phyloP scores from a whole-genome alignment of 2,888 invertebrate species.

The Lepidocyrtoides sp. region DNA sequence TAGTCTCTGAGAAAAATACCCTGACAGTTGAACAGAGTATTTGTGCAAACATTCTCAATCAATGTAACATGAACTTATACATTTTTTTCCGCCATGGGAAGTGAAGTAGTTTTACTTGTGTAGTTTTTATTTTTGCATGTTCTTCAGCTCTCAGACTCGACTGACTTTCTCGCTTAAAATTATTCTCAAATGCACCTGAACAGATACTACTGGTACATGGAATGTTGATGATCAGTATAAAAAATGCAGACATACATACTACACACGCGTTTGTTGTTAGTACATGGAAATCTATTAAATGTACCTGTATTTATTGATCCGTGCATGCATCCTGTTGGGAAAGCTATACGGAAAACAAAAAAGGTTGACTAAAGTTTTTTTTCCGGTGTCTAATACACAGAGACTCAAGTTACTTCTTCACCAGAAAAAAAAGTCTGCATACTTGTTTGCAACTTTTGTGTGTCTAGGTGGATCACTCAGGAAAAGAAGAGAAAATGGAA shows the following conservation, averaged over 20 bases:
- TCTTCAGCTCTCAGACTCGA: no score
- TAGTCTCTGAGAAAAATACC: not conserved
- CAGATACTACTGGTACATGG: no score
- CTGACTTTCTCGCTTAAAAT: constrained; percentile 5
- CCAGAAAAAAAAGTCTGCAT: not conserved
- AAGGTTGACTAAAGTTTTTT: constrained; percentile 9
- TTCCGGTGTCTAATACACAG: not conserved
- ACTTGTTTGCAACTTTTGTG: not conserved
- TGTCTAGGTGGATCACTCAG: not conserved
- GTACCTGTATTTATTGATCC: constrained; percentile 3
- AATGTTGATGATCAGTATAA: no score
- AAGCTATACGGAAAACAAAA: not conserved
- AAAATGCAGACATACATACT: not conserved
- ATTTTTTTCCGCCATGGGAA: not conserved
- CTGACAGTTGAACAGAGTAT: constrained; percentile 16
- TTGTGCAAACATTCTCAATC: not conserved
- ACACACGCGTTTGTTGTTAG: no score
- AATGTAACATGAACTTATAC: constrained; percentile 20
- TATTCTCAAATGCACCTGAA: not conserved
- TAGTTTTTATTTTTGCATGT: not conserved
- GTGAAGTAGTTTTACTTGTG: not conserved
- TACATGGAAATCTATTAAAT: not conserved
- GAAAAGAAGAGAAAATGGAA: not conserved
- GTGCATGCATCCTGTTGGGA: not conserved
- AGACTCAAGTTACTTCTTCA: not conserved